Evolutionary conservation across 1,140 invertebrate genomes (phyloP).

Genomic region (Ostrea edulis): DNA sequence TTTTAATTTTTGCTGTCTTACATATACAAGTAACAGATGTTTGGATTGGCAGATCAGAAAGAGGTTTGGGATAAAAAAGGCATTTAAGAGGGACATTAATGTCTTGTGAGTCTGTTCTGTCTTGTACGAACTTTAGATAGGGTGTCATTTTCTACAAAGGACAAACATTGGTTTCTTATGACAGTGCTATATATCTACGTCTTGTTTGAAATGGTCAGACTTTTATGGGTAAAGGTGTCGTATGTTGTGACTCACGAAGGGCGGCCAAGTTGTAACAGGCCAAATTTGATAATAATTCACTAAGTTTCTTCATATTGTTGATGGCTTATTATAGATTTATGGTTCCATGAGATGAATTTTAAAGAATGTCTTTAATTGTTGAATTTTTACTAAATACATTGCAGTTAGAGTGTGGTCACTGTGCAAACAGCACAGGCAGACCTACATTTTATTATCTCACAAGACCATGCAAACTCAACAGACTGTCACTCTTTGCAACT

Average conservation of each 20-base stretch:
- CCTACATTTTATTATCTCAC: too few species aligned
- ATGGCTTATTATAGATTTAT: too few species aligned
- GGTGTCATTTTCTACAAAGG: conserved; percentile 7
- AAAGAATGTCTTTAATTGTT: too few species aligned
- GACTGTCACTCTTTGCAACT: too few species aligned
- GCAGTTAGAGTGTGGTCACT: too few species aligned
- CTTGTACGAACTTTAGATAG: background rate
- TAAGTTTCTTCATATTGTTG: too few species aligned
- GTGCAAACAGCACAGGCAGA: too few species aligned
- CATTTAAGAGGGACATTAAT: conserved; percentile 20
- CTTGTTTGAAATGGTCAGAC: conserved; percentile 25
- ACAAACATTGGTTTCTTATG: background rate
- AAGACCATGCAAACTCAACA: too few species aligned
- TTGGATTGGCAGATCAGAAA: background rate
- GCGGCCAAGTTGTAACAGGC: background rate
- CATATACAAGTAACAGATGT: background rate
- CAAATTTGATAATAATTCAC: background rate
- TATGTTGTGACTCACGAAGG: background rate
- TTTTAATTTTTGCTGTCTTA: background rate
- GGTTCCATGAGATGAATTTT: too few species aligned
- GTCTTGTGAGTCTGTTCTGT: background rate
- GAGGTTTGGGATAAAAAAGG: background rate
- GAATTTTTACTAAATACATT: too few species aligned
- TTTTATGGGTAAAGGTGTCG: conserved; percentile 23
- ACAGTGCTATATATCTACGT: background rate